These are phyloP conservation scores for Nothocercus nigrocapillus DNA, from an alignment of 2,113 vertebrate genomes.

Conservation along the genomic window DNA sequence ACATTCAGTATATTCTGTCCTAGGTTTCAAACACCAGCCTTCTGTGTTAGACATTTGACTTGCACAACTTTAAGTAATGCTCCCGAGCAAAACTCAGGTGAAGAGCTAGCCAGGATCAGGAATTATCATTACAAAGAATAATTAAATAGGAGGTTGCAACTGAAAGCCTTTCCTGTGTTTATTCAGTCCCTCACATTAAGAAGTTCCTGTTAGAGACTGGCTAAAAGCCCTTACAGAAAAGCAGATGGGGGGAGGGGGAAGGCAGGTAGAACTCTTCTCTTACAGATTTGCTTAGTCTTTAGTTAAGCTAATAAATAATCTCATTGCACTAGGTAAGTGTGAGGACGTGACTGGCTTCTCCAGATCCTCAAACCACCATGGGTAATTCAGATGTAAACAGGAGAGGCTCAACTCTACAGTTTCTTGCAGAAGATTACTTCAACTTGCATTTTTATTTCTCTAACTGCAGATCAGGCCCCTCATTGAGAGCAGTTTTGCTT, in stretches of 20 bases:
- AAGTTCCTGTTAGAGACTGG: not conserved
- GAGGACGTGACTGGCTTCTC: constrained; percentile 21
- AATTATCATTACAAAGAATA: constrained; percentile 29
- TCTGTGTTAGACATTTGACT: not conserved
- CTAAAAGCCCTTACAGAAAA: not conserved
- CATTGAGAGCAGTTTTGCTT: constrained; percentile 1
- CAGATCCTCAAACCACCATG: not conserved
- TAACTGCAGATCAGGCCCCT: not conserved
- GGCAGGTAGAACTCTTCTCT: not conserved
- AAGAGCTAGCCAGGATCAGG: not conserved
- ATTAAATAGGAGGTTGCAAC: not conserved
- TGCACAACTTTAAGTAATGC: not conserved
- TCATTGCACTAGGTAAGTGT: constrained; percentile 52
- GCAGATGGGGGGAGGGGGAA: not conserved
- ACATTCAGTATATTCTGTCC: constrained; percentile 17
- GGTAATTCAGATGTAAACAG: constrained; percentile 33
- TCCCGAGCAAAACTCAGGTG: not conserved
- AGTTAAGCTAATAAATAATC: constrained; percentile 69
- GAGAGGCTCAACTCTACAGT: not conserved
- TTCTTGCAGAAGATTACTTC: constrained; percentile 8
- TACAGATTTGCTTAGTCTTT: constrained; percentile 16
- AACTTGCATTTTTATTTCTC: not conserved
- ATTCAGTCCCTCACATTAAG: not conserved
- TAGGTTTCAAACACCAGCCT: constrained; percentile 31
- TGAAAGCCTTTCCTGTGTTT: constrained; percentile 31